Evolutionary conservation across 2,888 invertebrate genomes (phyloP), one percentile per base, ranked within the genome.

Genomic region (Smittia sp.): DNA sequence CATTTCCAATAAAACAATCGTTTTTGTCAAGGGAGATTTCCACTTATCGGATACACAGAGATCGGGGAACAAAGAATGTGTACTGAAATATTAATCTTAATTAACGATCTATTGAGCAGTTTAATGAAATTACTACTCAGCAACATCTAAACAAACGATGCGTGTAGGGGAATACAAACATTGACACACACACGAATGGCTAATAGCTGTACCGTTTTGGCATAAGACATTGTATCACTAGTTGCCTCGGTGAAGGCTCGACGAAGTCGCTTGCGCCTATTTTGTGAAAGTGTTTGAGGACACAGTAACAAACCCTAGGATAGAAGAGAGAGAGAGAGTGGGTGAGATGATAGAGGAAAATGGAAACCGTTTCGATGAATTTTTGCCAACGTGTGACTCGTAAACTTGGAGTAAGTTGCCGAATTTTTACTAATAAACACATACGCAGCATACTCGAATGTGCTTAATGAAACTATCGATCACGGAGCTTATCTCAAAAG

Each of bases 231-330:
- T 80, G 91, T 91, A 86, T 93, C 92, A 83, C 91, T 89, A 83
- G 92, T 92, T 80, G 92, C 92, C 85, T 93, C 92, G 82, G 93
- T 94, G 86, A 92, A 91, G 81, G 94, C 93, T 82, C 93, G 89
- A 84, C 93, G 89, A 84, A 93, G 89, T 81, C 91, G 88, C 82
- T 91, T 89, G 80, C 93, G 89, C 81, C 93, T 90, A 81, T 90
- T 90, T 87, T 93, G 92, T 85, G 93, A 90, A 89, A 93, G 88
- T 83, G 92, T 92, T 85, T 92, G 91, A 81, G 93, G 92, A 85
- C 92, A 92, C 86, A 93, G 91, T 84, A 93, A 90, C 85, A 92
- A 89, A 82, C 92, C 92, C 89, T 91, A 90, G 22, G 18, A 22
- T 20, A 18, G 3, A 58, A 58, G 18, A n/a, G 58, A 58, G 1